Base-by-base conservation (phyloP, 2,797 vertebrate genomes). In the Etheostoma perlongum region DNA sequence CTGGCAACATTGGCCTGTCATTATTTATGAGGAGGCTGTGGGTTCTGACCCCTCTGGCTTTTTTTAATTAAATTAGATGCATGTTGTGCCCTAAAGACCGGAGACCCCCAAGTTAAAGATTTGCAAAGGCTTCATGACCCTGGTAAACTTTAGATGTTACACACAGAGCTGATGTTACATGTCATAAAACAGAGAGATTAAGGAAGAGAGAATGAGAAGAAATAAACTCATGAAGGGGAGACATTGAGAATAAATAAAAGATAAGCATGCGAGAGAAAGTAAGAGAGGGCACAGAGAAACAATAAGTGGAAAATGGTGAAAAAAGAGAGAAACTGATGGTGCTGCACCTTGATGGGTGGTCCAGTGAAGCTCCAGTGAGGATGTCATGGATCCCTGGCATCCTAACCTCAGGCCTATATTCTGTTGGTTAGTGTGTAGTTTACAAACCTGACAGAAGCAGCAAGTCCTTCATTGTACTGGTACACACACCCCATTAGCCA, bases 61-160 rank as follows among this genome's bases (percentile, higher is more conserved):
- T 75, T 82, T 76, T 83, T 51, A 73, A 84, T 87, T 73, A 52
- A 84, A 63, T 88, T 77, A 83, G 87, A 89, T 74, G 81, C 71
- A 83, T 70, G 61, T 81, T 72, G 69, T 53, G 42, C 67, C 85
- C 71, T 84, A 16, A 74, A 65, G 67, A 84, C 61, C 33, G 51
- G 14, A 69, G 61, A 70, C 33, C 72, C 44, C 36, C 10, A 62
- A 68, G 74, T 73, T 67, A 33, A 36, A 79, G 67, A 85, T 81
- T 47, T 68, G 4, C 25, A 64, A 62, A 57, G 12, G 48, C 51
- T 55, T 63, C 69, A 66, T 83, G 23, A 65, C 60, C 57, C 58
- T 74, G 52, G 5, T 74, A 64, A 70, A 59, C 67, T 25, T 66
- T 10, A 6, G 46, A 73, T 78, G 13, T 67, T 23, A 67, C 30